Percentiles rank a stretch among this genome's conserved stretches.
These are phyloP conservation scores for Pantherophis alleghaniensis DNA, from an alignment of 2,797 vertebrate genomes.

Conservation along the genomic window DNA sequence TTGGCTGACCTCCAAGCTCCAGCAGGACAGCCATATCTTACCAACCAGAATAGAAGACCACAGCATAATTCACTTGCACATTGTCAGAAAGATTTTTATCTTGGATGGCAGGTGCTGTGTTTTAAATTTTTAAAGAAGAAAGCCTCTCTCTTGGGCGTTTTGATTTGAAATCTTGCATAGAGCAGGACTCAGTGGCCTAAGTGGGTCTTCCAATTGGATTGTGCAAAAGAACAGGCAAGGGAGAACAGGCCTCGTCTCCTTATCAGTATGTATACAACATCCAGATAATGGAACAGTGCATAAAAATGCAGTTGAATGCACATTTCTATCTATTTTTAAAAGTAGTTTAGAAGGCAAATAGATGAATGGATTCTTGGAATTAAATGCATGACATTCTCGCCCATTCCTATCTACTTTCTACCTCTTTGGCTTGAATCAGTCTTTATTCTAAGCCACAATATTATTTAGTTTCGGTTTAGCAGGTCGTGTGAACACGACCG, in stretches of 20 bases:
- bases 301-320: neutral
- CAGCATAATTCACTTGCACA: neutral
- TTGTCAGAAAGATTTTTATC: neutral
- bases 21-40: neutral
- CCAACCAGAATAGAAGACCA: neutral
- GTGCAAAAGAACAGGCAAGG: neutral
- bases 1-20: neutral
- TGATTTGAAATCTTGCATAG: neutral
- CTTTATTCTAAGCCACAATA: neutral
- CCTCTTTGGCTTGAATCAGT: neutral
- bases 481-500: neutral
- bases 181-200: neutral
- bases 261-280: neutral
- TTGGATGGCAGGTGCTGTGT: neutral
- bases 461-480: neutral
- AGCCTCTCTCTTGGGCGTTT: neutral
- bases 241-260: neutral
- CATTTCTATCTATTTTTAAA: neutral
- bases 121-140: neutral
- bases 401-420: neutral
- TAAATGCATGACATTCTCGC: neutral
- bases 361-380: neutral
- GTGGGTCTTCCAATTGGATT: neutral
- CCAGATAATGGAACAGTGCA: neutral
- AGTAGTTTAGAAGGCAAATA: neutral